Evolutionary conservation across 2,797 vertebrate genomes (phyloP).

Genomic region (Mus caroli): DNA sequence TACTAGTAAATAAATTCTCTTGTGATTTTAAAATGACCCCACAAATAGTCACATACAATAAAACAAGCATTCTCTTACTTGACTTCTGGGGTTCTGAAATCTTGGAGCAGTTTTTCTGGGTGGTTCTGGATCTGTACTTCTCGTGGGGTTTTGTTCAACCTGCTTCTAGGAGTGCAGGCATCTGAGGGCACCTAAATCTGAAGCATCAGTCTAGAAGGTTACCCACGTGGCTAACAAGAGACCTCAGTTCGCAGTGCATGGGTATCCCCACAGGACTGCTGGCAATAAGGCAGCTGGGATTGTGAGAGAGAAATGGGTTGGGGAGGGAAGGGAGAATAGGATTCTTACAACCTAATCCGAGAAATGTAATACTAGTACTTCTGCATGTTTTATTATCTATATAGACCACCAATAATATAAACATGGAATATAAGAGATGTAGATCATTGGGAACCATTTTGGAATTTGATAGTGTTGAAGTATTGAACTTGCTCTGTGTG

Average conservation of each 20-base stretch:
- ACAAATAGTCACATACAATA: background rate
- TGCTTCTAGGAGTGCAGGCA: background rate
- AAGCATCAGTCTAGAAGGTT: background rate
- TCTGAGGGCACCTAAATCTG: background rate
- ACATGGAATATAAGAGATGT: background rate
- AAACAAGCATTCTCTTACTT: background rate
- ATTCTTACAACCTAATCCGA: background rate
- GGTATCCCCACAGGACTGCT: background rate
- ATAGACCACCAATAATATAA: background rate
- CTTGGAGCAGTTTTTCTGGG: background rate
- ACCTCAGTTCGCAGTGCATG: background rate
- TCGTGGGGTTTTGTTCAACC: background rate
- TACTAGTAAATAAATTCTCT: conserved; percentile 24
- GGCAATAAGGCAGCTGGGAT: background rate
- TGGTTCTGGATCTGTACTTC: background rate
- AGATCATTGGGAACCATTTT: background rate
- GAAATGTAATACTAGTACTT: background rate
- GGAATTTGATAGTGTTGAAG: background rate
- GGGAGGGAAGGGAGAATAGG: background rate
- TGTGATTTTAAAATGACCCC: background rate
- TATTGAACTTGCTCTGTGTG: background rate
- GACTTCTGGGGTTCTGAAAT: background rate
- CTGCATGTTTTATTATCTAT: background rate
- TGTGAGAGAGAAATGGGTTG: background rate
- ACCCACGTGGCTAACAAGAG: background rate